A percentile compares a stretch with the other conserved stretches of the same genome.
These are phyloP conservation scores for Ptilonorhynchus violaceus DNA, from an alignment of 2,113 vertebrate genomes.

Conservation along the genomic window DNA sequence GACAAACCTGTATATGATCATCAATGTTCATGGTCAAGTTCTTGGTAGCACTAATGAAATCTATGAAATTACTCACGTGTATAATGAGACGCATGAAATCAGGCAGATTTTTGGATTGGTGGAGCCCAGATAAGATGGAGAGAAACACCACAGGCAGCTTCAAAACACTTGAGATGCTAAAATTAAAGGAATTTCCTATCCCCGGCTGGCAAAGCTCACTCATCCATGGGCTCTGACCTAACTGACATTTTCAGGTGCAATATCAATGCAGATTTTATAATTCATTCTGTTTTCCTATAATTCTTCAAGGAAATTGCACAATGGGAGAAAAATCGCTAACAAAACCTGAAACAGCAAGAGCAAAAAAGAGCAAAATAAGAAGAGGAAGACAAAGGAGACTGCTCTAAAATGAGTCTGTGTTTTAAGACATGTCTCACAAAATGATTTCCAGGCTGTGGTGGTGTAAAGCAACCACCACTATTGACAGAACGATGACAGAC, in stretches of 20 bases:
- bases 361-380: neutral
- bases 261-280: neutral
- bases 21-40: neutral
- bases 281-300: neutral
- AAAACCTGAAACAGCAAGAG: neutral
- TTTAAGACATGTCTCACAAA: neutral
- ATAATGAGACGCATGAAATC: neutral
- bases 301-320: neutral
- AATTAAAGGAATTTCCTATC: neutral
- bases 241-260: neutral
- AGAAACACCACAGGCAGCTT: neutral
- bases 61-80: neutral
- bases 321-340: neutral
- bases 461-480: neutral
- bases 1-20: neutral
- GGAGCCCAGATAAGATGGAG: neutral
- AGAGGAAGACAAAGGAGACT: neutral
- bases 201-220: neutral
- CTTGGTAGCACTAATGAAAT: neutral
- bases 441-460: neutral
- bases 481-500: neutral
- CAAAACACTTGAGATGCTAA: neutral
- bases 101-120: rapidly evolving
- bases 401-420: constrained; percentile 12
- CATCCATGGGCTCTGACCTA: neutral